These are phyloP conservation scores for Calephelis virginiensis DNA, from an alignment of 1,140 invertebrate genomes.

Conservation along the genomic window DNA sequence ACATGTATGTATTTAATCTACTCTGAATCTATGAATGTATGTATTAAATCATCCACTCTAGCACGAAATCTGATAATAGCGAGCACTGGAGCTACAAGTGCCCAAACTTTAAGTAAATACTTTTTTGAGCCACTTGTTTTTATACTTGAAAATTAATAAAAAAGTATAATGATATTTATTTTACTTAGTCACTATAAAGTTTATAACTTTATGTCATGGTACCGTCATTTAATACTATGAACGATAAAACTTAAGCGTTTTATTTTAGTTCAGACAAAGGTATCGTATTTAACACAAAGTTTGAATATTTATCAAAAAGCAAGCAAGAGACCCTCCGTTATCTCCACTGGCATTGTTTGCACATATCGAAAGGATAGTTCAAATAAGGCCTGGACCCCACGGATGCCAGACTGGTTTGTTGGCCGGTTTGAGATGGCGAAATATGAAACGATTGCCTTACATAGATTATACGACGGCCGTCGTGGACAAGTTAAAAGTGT, in stretches of 20 bases:
- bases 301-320: slow-evolving; percentile 22
- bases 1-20: too few relatives aligned
- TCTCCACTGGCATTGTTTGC: slow-evolving; percentile 38
- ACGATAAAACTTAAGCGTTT: neutral
- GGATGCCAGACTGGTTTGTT: slow-evolving; percentile 48
- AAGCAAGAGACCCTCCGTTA: slow-evolving; percentile 30
- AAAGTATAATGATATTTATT: too few relatives aligned
- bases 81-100: too few relatives aligned
- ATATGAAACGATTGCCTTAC: slow-evolving; percentile 16
- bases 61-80: too few relatives aligned
- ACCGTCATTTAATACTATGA: too few relatives aligned
- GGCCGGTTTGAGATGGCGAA: slow-evolving; percentile 23
- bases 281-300: neutral
- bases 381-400: slow-evolving; percentile 47
- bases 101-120: too few relatives aligned
- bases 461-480: neutral
- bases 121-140: too few relatives aligned
- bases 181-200: too few relatives aligned
- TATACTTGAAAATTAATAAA: too few relatives aligned
- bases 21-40: too few relatives aligned
- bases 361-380: slow-evolving; percentile 30
- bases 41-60: too few relatives aligned
- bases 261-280: neutral
- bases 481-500: neutral
- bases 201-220: too few relatives aligned